phyloP scores from a whole-genome alignment of 2,888 invertebrate species.

The Argyra leucocephala region DNA sequence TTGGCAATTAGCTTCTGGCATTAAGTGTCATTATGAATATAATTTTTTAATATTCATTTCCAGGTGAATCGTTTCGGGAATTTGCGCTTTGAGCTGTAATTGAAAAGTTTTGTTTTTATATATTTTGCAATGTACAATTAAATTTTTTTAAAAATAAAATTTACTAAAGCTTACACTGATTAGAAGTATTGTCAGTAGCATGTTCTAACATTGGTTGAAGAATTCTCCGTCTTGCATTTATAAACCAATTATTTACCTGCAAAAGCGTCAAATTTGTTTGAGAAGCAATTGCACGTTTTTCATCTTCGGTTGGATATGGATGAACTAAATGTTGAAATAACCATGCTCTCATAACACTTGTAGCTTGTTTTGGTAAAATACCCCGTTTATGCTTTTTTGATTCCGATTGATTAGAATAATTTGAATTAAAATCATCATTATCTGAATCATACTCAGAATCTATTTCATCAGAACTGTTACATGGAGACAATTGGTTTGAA shows the following conservation, averaged over 20 bases:
- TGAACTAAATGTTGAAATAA: slow-evolving; percentile 93
- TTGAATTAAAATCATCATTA: slow-evolving; percentile 50
- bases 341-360: slow-evolving; percentile 93
- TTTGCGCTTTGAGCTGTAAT: not conserved
- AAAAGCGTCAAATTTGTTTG: slow-evolving; percentile 80
- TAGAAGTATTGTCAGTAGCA: slow-evolving; percentile 25
- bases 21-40: not conserved
- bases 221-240: slow-evolving; percentile 83
- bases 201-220: slow-evolving; percentile 83
- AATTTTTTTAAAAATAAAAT: not conserved
- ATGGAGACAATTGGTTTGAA: slow-evolving; percentile 51
- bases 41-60: not conserved
- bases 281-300: slow-evolving; percentile 79
- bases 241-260: slow-evolving; percentile 83
- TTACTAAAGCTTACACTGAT: slow-evolving; percentile 9
- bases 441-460: slow-evolving; percentile 50
- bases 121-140: not conserved
- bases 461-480: slow-evolving; percentile 37
- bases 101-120: not conserved
- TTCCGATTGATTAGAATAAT: slow-evolving; percentile 40
- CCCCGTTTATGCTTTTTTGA: slow-evolving; percentile 70
- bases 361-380: slow-evolving; percentile 89
- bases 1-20: slow-evolving; percentile 18
- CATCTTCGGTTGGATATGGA: slow-evolving; percentile 91
- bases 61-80: slow-evolving; percentile 2